Base-by-base conservation (phyloP, 2,888 invertebrate genomes). In the Candidula unifasciata region DNA sequence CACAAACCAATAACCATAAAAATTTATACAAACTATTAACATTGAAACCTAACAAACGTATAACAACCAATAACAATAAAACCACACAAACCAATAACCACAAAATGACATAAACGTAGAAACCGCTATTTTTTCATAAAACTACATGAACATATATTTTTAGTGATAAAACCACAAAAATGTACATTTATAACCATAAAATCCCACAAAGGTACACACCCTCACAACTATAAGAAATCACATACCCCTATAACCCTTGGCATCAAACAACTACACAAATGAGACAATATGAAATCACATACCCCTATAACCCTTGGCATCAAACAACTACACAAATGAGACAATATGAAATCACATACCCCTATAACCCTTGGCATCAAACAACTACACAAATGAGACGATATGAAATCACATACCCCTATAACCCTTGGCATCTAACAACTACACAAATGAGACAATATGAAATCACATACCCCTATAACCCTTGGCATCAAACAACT, bases 301-400 rank as follows among this genome's bases (percentile, higher is more conserved):
- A 95, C 95, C 78, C 99, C 99, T 91, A 98, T 96, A 0, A 99
- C 99, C 10, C n/a, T n/a, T n/a, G n/a, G n/a, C n/a, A n/a, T n/a
- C n/a, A 44, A 6, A 44, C 3, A 6, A 44, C 44, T 10, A 44
- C 44, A 44, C 44, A 44, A 44, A 44, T n/a, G n/a, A n/a, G n/a
- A n/a, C n/a, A n/a, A n/a, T n/a, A n/a, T n/a, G n/a, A n/a, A n/a
- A n/a, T n/a, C n/a, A n/a, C 44, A 44, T 44, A 44, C 44, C 10
- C 44, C 44, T 44, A 10, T 44, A 44, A 44, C 44, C n/a, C n/a
- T n/a, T n/a, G n/a, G n/a, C n/a, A n/a, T n/a, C n/a, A n/a, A n/a
- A n/a, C n/a, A n/a, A n/a, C n/a, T n/a, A n/a, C n/a, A n/a, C n/a
- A n/a, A n/a, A n/a, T 44, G 2, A 10, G 13, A 44, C 44, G 13